Evolutionary conservation across 64 coral and sea anemone species (phyloP), one percentile per base, ranked within the genome.

Genomic region (Catalaphyllia jardinei): DNA sequence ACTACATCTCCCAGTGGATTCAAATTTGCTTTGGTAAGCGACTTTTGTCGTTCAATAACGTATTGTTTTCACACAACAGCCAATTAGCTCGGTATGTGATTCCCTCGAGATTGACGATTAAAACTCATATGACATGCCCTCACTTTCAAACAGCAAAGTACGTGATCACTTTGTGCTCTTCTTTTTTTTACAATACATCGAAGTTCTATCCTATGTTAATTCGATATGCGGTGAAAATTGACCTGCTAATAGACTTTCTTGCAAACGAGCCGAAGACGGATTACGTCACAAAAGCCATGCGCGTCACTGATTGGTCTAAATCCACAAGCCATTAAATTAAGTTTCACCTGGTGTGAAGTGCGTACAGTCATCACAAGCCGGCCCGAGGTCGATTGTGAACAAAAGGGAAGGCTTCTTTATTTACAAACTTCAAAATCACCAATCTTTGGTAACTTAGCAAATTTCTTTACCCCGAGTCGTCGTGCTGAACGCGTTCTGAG

Each of bases 301-400:
- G 72, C 89, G 65, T 51, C 51, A 78, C 31, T 75, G 90, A 92
- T 89, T 92, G 86, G 90, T 29, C 24, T 11, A 28, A 42, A 75
- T 22, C 35, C 24, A 20, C 7, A 22, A 13, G 13, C 24, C 22
- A 71, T 63, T 50, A 14, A 71, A 51, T 31, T 49, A 65, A 50
- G 24, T 79, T 83, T 15, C 10, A 69, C 2, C 14, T 8, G 1
- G 22, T 50, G 38, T 51, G 4, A 60, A 80, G 52, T 27, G 54
- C 3, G 16, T 27, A 61, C 31, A 77, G 38, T 50, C 62, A 85
- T 52, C 33, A 71, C 63, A 71, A 10, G 81, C 81, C 4, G 62
- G 79, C 9, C 29, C 19, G 17, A 20, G 77, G 60, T 82, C 79
- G 16, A 7, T 1, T 67, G 6, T 8, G 61, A 82, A 64, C 79